These are phyloP conservation scores for Hydrozoanthus gracilis DNA, from an alignment of 92 coral and sea anemone genomes.

Conservation along the genomic window DNA sequence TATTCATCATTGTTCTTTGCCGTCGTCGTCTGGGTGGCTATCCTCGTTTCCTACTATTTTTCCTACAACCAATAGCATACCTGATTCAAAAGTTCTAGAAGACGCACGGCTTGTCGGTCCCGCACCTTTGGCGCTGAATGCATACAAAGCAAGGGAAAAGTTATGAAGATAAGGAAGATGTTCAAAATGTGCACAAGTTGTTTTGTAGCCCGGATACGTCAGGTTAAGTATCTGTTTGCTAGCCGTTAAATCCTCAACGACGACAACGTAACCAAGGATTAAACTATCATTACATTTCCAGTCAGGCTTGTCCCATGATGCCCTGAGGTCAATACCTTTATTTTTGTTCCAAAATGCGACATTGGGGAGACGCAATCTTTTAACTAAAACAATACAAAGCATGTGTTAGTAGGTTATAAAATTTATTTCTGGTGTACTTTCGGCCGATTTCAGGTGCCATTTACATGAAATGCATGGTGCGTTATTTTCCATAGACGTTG, in stretches of 20 bases:
- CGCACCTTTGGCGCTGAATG: conserved; percentile 14
- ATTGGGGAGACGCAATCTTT: neutral
- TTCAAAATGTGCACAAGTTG: neutral
- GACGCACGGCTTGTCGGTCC: conserved; percentile 8
- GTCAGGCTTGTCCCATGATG: conserved; percentile 27
- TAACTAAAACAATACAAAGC: neutral
- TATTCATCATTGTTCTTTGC: no score
- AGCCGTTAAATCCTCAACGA: conserved; percentile 6
- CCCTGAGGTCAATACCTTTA: neutral
- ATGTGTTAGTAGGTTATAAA: neutral
- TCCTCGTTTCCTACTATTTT: no score
- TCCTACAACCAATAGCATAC: neutral
- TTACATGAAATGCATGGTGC: neutral
- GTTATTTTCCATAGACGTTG: no score
- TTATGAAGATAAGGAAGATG: conserved; percentile 17
- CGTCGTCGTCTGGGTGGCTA: no score
- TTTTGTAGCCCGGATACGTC: neutral
- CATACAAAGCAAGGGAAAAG: neutral
- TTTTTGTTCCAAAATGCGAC: neutral
- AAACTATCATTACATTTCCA: neutral
- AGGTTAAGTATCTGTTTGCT: conserved; percentile 1
- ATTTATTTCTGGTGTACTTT: neutral
- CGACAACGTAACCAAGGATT: conserved; percentile 24
- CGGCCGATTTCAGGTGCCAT: neutral
- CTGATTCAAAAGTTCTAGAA: conserved; percentile 22